Evolutionary conservation across 2,113 vertebrate species (phyloP).

Genomic region (Pterocles orientalis): DNA sequence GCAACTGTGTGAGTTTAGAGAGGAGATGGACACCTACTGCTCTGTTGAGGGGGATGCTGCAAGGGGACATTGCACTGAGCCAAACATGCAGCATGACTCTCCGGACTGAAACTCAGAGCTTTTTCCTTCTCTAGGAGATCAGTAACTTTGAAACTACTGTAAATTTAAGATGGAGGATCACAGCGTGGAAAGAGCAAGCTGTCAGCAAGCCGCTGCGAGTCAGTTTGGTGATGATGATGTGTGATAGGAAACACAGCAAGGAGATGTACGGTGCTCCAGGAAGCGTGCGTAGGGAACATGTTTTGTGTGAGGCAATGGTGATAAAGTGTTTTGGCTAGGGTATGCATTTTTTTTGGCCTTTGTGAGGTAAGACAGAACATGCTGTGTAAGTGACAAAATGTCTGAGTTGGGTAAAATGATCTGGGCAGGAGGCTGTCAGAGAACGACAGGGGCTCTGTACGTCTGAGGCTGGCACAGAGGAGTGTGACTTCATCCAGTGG

Average conservation of each 20-base stretch:
- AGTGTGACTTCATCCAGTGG: neutral
- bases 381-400: neutral
- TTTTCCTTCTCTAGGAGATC: neutral
- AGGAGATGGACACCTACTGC: neutral
- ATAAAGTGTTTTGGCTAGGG: neutral
- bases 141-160: neutral
- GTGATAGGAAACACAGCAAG: neutral
- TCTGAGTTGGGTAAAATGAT: neutral
- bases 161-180: neutral
- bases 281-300: rapidly evolving
- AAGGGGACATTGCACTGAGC: neutral
- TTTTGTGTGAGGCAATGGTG: neutral
- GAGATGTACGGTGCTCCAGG: neutral
- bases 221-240: neutral
- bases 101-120: neutral
- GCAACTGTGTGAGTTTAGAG: neutral
- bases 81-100: rapidly evolving
- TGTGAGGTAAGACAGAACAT: neutral
- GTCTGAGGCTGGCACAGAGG: neutral
- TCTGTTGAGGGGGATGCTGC: neutral
- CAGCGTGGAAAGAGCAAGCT: neutral
- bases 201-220: neutral
- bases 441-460: neutral
- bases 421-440: neutral
- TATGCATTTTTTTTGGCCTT: neutral